Percentiles rank a stretch among this genome's conserved stretches.
These are phyloP conservation scores for Chaetoderma sp. DNA, from an alignment of 2,888 invertebrate genomes.

Conservation along the genomic window DNA sequence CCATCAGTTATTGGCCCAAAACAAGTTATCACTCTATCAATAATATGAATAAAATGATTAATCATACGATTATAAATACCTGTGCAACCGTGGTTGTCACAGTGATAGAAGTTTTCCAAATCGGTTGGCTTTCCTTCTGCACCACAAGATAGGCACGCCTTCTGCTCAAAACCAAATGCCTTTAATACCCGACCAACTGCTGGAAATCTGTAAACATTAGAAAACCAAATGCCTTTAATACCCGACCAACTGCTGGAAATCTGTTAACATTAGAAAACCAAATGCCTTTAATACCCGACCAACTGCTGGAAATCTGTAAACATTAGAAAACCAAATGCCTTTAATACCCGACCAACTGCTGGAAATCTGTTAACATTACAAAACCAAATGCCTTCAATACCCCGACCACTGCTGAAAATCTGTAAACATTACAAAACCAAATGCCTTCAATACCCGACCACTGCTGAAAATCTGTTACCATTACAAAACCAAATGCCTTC, in stretches of 20 bases:
- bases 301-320: conserved; percentile 28
- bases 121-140: conserved; percentile 54
- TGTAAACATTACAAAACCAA: background rate
- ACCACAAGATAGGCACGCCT: conserved; percentile 58
- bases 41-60: too few relatives aligned
- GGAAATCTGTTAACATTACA: conserved; percentile 35
- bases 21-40: too few relatives aligned
- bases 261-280: conserved; percentile 46
- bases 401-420: background rate
- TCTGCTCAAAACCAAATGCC: conserved; percentile 49
- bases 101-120: conserved; percentile 52
- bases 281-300: conserved; percentile 43
- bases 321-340: conserved; percentile 47
- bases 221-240: conserved; percentile 50
- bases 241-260: conserved; percentile 31
- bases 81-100: conserved; percentile 48
- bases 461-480: background rate
- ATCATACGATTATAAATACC: too few relatives aligned
- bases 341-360: conserved; percentile 40
- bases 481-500: background rate
- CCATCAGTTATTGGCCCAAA: too few relatives aligned
- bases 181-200: conserved; percentile 41
- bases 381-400: conserved; percentile 1
- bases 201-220: conserved; percentile 35
- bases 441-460: background rate